A percentile compares a stretch with the other conserved stretches of the same genome.
Conservation (phyloP, 1,140 invertebrate genomes). For the Calephelis virginiensis region DNA sequence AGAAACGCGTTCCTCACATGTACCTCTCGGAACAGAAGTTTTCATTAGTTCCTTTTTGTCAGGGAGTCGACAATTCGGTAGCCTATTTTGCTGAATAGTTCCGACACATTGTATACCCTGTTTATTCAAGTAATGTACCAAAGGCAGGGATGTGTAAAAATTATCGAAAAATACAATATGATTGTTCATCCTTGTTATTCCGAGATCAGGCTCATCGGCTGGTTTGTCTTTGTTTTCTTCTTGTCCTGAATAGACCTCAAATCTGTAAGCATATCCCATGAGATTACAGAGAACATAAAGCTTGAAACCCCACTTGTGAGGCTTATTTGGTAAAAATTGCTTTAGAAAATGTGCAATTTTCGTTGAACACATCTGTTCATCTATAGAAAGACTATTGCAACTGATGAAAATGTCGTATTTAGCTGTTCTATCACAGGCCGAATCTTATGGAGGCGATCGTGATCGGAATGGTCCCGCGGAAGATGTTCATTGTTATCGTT, state of each 20-base stretch:
- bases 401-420: conserved; percentile 40
- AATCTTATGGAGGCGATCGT: no score
- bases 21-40: conserved; percentile 36
- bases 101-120: conserved; percentile 41
- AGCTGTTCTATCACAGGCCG: no score
- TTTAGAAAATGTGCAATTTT: conserved; percentile 46
- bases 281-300: conserved; percentile 47
- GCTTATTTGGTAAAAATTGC: conserved; percentile 50
- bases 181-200: conserved; percentile 31
- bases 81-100: conserved; percentile 43
- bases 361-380: conserved; percentile 37
- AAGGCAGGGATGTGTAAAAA: conserved; percentile 43
- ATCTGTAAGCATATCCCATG: conserved; percentile 39
- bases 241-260: conserved; percentile 44
- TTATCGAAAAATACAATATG: conserved; percentile 48
- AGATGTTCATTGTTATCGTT: no score
- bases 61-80: conserved; percentile 30
- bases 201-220: conserved; percentile 39
- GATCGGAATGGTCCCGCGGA: no score
- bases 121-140: conserved; percentile 41
- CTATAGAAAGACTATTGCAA: conserved; percentile 31
- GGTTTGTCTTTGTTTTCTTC: conserved; percentile 34
- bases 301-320: conserved; percentile 60
- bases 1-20: conserved; percentile 35
- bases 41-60: conserved; percentile 35